Conservation (phyloP, 37 sponge, comb jelly and placozoan genomes). For the Lycopodina hypogea region DNA sequence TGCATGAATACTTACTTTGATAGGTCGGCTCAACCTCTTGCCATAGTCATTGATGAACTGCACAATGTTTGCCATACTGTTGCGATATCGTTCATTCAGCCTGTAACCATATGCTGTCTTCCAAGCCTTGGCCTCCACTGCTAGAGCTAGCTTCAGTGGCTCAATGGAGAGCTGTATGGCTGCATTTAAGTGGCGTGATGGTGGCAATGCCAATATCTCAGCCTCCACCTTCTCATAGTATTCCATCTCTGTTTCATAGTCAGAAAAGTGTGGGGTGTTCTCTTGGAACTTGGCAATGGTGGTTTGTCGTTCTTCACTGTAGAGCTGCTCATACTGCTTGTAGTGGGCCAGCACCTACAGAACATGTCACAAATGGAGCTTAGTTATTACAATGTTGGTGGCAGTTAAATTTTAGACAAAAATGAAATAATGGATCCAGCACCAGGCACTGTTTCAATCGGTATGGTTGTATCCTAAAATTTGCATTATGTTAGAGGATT, state of each 20-base stretch:
- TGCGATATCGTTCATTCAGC: constrained; percentile 60
- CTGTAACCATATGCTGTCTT: constrained; percentile 78
- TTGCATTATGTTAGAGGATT: not conserved
- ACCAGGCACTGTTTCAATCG: too few relatives aligned
- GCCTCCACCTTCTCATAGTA: constrained; percentile 68
- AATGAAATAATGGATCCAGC: too few relatives aligned
- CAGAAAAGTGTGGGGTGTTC: constrained; percentile 62
- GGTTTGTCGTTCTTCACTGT: constrained; percentile 38
- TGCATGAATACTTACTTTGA: constrained; percentile 51
- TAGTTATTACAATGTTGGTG: not conserved
- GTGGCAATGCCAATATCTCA: constrained; percentile 57
- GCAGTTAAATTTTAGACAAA: too few relatives aligned
- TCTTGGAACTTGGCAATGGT: constrained; percentile 66
- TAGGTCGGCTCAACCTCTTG: constrained; percentile 69
- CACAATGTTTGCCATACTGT: constrained; percentile 77
- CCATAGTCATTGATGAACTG: constrained; percentile 58
- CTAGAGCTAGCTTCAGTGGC: constrained; percentile 85
- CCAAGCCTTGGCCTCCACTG: constrained; percentile 94
- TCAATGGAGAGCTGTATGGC: constrained; percentile 59
- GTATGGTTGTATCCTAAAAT: not conserved
- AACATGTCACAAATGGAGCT: not conserved
- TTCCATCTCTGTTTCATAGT: constrained; percentile 82
- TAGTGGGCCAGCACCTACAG: constrained; percentile 54
- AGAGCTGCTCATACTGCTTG: constrained; percentile 58
- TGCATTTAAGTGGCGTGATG: constrained; percentile 31